phyloP scores from a whole-genome alignment of 2,113 vertebrate genomes.

The Felis catus region F.catus_Fca126_mat1.0 CM031414.1:128504501-128505000 shows the following conservation, averaged over 20 bases:
- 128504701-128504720: conserved; percentile 85
- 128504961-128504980: conserved; percentile 13
- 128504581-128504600: conserved; percentile 84
- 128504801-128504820: conserved; percentile 88
- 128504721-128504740: conserved; percentile 85
- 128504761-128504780: conserved; percentile 89
- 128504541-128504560: conserved; percentile 91
- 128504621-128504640: conserved; percentile 92
- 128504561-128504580: conserved; percentile 88
- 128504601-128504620: conserved; percentile 87
- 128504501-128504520: conserved; percentile 88
- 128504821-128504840: conserved; percentile 91
- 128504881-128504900: conserved; percentile 87
- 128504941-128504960: conserved; percentile 69
- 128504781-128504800: conserved; percentile 90
- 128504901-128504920: conserved; percentile 84
- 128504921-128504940: conserved; percentile 77
- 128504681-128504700: conserved; percentile 82
- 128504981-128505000: conserved; percentile 43
- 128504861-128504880: conserved; percentile 82
- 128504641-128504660: conserved; percentile 86
- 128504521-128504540: conserved; percentile 93
- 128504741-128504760: conserved; percentile 84
- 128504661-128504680: conserved; percentile 79
- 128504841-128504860: conserved; percentile 85